These are phyloP conservation scores for Drosophila prosaltans DNA, from an alignment of 1,140 invertebrate genomes.

Conservation along the genomic window DNA sequence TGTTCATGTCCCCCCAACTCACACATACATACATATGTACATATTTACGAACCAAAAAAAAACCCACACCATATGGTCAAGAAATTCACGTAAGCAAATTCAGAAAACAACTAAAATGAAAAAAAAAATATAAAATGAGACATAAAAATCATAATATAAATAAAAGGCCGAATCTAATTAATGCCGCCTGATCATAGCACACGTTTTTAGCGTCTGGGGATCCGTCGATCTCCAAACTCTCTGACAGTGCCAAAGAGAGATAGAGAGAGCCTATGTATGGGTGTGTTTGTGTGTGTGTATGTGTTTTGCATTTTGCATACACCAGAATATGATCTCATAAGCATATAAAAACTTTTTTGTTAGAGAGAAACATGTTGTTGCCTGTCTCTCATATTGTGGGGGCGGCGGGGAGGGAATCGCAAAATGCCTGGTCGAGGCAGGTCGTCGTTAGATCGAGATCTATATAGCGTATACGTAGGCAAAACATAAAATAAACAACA, in stretches of 20 bases:
- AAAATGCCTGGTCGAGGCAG: conserved; percentile 56
- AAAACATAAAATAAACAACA: conserved; percentile 78
- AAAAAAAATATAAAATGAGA: conserved; percentile 21
- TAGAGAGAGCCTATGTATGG: conserved; percentile 19
- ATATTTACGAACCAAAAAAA: conserved; percentile 2
- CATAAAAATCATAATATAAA: conserved; percentile 70
- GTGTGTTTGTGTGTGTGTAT: not conserved
- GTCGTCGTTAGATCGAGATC: conserved; percentile 39
- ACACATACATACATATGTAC: conserved; percentile 43
- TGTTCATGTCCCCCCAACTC: conserved; percentile 73
- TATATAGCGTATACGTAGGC: conserved; percentile 45
- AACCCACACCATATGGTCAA: conserved; percentile 38
- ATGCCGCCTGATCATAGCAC: conserved; percentile 63
- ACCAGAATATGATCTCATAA: conserved; percentile 74
- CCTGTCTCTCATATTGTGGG: conserved; percentile 40
- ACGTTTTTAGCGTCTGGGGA: conserved; percentile 57
- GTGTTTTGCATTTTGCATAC: conserved; percentile 73
- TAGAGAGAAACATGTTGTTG: conserved; percentile 62
- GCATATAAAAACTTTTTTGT: conserved; percentile 30
- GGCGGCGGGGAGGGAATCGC: conserved; percentile 58
- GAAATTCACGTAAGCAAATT: conserved; percentile 65
- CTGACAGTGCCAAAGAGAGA: conserved; percentile 13
- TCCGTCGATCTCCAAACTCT: conserved; percentile 6
- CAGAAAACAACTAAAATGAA: conserved; percentile 7
- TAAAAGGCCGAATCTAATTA: conserved; percentile 75